Evolutionary conservation across 1,140 invertebrate genomes (phyloP), one percentile per base, ranked within the genome.

Genomic region (Dinoponera quadriceps): DNA sequence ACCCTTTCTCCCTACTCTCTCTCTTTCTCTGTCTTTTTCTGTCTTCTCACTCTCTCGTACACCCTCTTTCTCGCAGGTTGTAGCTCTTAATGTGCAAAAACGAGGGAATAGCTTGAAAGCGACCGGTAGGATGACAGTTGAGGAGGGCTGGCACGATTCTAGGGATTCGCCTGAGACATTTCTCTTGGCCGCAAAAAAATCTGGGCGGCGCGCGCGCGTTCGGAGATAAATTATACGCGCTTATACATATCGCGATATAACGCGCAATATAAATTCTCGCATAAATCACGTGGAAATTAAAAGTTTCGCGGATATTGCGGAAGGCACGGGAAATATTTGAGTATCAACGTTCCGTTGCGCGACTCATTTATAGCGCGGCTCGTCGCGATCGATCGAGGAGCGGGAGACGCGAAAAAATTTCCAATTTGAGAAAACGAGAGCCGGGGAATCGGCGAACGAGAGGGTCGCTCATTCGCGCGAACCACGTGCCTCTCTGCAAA

Each of bases 91-190:
- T 38, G 68, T 25, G 57, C 25, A 59, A 44, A 65, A 84, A 72
- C 33, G 72, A n/a, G 33, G 44, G 65, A 82, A 82, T 63, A 25
- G 78, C 55, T 60, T 22, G 69, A 63, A 62, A 82, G 44, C 78
- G 78, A 33, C 78, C 78, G 63, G n/a, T 25, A 27, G 69, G 27
- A 69, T 69, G 75, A 80, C 63, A 69, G 51, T 69, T 69, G n/a
- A 22, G 33, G 22, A 80, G 33, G 48, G 18, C 44, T 29, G 7
- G 13, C 51, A 33, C 14, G 20, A 80, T 69, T 44, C 51, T 38
- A 20, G 33, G 65, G 51, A 80, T 80, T 57, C 65, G 25, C 18
- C 29, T 25, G 51, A 57, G 22, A 80, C 75, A 80, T 80, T 80
- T 80, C 65, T 80, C 51, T 55, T 44, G 13, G 3, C 33, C n/a